Conservation (phyloP, 2,797 vertebrate genomes). For the Bovichtus diacanthus region DNA sequence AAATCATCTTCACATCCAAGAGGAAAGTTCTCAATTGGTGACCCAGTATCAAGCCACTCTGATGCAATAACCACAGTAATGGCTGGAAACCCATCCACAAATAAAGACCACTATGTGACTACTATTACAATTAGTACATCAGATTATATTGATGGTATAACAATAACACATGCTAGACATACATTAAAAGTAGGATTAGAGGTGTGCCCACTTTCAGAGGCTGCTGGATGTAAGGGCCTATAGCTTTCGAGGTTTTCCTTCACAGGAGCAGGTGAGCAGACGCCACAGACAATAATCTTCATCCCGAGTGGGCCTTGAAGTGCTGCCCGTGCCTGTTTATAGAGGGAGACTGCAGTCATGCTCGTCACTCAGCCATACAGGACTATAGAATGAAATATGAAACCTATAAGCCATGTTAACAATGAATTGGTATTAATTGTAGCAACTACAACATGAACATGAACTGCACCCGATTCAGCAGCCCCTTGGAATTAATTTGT, state of each 20-base stretch:
- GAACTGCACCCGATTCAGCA: no score
- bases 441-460: no score
- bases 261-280: no score
- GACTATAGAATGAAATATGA: neutral
- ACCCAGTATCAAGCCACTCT: constrained; percentile 53
- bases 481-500: no score
- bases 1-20: constrained; percentile 1
- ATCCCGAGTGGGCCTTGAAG: constrained; percentile 1
- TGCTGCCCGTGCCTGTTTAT: neutral
- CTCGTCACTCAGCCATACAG: neutral
- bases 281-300: constrained; percentile 68
- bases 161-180: neutral
- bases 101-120: neutral
- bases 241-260: no score
- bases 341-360: neutral
- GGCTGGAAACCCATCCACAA: constrained; percentile 42
- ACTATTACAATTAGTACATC: neutral
- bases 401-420: no score
- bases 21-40: neutral
- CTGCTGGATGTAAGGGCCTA: no score
- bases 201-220: constrained; percentile 26
- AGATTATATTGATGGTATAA: neutral
- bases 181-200: neutral
- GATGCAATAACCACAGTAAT: constrained; percentile 66
- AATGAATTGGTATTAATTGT: no score